These are phyloP conservation scores for Engraulis encrasicolus DNA, from an alignment of 2,113 vertebrate genomes.

Conservation along the genomic window DNA sequence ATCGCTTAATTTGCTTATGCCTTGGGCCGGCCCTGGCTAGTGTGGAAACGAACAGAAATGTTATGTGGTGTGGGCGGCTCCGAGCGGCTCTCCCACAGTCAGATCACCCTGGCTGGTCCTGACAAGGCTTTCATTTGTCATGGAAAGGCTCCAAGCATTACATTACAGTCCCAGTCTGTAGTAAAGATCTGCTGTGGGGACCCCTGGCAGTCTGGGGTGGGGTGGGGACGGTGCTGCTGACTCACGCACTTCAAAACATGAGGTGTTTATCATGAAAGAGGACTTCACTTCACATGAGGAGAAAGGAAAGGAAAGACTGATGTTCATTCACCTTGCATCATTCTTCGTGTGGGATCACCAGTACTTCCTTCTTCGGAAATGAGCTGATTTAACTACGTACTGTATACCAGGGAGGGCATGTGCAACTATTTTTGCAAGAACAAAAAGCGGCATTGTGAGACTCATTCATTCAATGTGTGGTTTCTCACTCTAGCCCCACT, in stretches of 20 bases:
- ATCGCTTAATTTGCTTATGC: no score
- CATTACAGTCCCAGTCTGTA: constrained; percentile 48
- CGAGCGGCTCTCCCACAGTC: constrained; percentile 48
- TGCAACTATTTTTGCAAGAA: no score
- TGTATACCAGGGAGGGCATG: constrained; percentile 59
- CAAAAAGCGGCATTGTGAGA: no score
- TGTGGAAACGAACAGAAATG: constrained; percentile 30
- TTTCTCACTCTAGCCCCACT: no score
- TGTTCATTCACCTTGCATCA: constrained; percentile 47
- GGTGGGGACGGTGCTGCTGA: constrained; percentile 61
- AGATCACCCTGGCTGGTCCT: constrained; percentile 46
- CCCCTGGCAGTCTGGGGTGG: no score
- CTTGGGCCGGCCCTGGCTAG: no score
- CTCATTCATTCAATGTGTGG: no score
- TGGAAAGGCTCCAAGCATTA: constrained; percentile 62
- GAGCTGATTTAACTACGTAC: constrained; percentile 63
- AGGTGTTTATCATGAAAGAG: constrained; percentile 61
- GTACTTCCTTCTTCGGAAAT: constrained; percentile 60
- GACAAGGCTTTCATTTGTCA: constrained; percentile 52
- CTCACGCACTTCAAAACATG: constrained; percentile 57
- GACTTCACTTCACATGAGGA: constrained; percentile 45
- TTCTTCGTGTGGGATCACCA: constrained; percentile 37
- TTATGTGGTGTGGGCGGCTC: constrained; percentile 27
- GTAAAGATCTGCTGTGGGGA: constrained; percentile 52
- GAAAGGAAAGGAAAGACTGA: constrained; percentile 42